Evolutionary conservation across 2,113 vertebrate genomes (phyloP).

Genomic region (Excalfactoria chinensis): DNA sequence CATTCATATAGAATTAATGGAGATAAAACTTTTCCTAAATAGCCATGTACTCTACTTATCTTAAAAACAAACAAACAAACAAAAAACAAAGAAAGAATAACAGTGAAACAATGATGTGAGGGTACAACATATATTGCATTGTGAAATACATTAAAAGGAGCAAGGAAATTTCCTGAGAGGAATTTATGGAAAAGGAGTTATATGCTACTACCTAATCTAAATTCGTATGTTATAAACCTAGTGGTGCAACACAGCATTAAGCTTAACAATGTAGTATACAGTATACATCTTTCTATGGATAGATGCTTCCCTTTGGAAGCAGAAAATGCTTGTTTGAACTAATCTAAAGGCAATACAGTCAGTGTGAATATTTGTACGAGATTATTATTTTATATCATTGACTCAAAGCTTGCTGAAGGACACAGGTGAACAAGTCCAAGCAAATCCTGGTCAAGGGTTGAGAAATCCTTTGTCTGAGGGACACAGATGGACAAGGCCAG

Average conservation of each 20-base stretch:
- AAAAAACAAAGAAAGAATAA: neutral
- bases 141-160: neutral
- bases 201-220: neutral
- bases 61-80: neutral
- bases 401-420: too few relatives aligned
- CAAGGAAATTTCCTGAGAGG: neutral
- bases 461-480: too few relatives aligned
- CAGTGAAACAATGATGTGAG: neutral
- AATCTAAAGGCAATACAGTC: neutral
- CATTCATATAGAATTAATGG: neutral
- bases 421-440: too few relatives aligned
- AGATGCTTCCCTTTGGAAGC: neutral
- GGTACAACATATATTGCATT: neutral
- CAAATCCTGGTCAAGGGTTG: too few relatives aligned
- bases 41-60: neutral
- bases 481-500: too few relatives aligned
- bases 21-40: neutral
- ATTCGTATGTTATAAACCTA: neutral
- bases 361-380: neutral
- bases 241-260: neutral
- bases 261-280: neutral
- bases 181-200: neutral
- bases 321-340: neutral
- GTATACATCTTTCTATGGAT: too few relatives aligned
- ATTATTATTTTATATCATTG: too few relatives aligned